A percentile compares a stretch with the other conserved stretches of the same genome.
phyloP scores from a whole-genome alignment of 2,797 vertebrate species.

The Hoplostethus atlanticus region DNA sequence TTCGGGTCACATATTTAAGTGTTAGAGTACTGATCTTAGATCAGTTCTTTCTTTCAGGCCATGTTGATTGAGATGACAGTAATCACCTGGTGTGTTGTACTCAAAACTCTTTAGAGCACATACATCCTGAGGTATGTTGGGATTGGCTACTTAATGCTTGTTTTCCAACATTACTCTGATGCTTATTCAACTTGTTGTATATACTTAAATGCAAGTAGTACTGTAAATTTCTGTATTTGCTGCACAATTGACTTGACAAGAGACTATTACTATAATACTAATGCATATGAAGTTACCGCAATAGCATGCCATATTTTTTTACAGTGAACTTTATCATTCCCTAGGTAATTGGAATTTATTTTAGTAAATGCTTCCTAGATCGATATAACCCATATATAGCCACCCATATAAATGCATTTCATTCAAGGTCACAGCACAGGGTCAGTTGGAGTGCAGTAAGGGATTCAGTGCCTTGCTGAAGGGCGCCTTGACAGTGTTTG shows the following conservation, averaged over 20 bases:
- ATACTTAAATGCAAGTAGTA: not conserved
- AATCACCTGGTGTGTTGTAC: not conserved
- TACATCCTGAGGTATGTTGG: not conserved
- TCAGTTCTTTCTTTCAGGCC: not conserved
- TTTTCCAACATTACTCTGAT: too few relatives aligned
- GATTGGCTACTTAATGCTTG: not conserved
- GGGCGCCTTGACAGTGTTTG: not conserved
- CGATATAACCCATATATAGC: not conserved
- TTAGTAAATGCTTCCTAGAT: not conserved
- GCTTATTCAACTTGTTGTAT: not conserved
- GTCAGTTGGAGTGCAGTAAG: not conserved
- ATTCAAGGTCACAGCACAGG: not conserved
- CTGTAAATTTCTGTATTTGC: not conserved
- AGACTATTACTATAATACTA: not conserved
- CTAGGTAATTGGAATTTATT: not conserved
- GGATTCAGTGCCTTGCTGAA: not conserved
- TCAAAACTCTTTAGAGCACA: not conserved
- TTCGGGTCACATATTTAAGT: slow-evolving; percentile 2
- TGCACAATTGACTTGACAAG: not conserved
- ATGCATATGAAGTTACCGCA: not conserved
- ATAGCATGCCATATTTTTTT: not conserved
- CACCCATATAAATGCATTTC: not conserved
- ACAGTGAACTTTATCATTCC: not conserved
- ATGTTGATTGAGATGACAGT: not conserved
- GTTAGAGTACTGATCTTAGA: not conserved